Base-by-base conservation (phyloP, 2,888 invertebrate species). In the Atrina japonica region DNA sequence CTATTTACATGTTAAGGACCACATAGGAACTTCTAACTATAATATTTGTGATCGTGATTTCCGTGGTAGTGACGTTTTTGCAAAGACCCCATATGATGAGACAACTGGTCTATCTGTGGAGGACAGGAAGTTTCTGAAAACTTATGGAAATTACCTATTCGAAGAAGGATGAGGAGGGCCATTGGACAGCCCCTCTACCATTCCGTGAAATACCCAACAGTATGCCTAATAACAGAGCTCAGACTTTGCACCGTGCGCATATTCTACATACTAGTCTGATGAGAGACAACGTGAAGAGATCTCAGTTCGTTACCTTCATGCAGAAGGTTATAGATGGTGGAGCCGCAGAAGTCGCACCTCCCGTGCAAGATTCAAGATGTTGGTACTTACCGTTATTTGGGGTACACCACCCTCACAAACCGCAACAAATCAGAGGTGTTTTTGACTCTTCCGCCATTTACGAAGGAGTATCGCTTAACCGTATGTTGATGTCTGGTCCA, bases 401-500 rank as follows among this genome's bases (percentile, higher is more conserved):
- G n/a, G n/a, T n/a, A n/a, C n/a, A n/a, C n/a, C n/a, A n/a, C n/a
- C n/a, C n/a, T n/a, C n/a, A n/a, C n/a, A n/a, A n/a, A n/a, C n/a
- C n/a, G n/a, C n/a, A n/a, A n/a, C n/a, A n/a, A n/a, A n/a, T n/a
- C n/a, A n/a, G n/a, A n/a, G n/a, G n/a, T n/a, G n/a, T n/a, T n/a
- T n/a, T n/a, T n/a, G n/a, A n/a, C 61, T 63, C 55, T 1, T 75
- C 50, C n/a, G 50, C 63, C 6, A 11, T 52, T 5, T 52, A 18
- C 11, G 40, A 52, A 52, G 63, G 52, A 59, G 29, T 69, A 5
- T 72, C 68, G 21, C 49, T 76, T 16, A 78, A 77, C 47, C 47
- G 63, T 35, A 25, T 61, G 14, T 47, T 78, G n/a, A 55, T 78
- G 41, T 73, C 56, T 7, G 74, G 78, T 3, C 78, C 77, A 9